These are phyloP conservation scores for Acrocephalus kingi DNA, from an alignment of 2,113 vertebrate species.

Conservation along the genomic window DNA sequence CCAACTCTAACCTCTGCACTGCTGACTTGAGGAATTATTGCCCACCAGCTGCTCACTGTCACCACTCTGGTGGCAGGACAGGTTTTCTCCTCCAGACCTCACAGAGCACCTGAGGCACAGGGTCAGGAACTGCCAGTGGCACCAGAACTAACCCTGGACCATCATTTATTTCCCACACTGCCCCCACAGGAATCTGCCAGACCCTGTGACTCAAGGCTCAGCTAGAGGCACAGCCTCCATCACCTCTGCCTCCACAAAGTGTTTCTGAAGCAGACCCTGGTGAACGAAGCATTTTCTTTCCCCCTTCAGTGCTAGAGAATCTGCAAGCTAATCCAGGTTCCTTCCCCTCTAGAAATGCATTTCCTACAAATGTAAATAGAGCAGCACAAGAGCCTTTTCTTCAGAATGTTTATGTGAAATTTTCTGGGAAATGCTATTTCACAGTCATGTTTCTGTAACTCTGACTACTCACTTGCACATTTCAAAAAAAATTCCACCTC, in stretches of 20 bases:
- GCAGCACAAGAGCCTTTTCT: not conserved
- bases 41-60: not conserved
- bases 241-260: not conserved
- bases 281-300: not conserved
- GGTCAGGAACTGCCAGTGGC: not conserved
- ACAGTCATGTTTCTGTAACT: not conserved
- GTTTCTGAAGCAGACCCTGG: not conserved
- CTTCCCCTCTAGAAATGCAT: not conserved
- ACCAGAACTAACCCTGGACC: not conserved
- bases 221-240: not conserved
- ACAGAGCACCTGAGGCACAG: too few species aligned
- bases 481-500: not conserved
- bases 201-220: not conserved
- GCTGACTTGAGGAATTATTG: not conserved
- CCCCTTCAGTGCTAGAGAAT: not conserved
- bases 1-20: not conserved
- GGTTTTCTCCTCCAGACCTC: not conserved
- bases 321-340: not conserved
- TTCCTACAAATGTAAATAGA: not conserved
- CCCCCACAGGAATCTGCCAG: fast-evolving
- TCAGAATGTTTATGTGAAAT: not conserved
- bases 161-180: not conserved
- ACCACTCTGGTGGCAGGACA: not conserved
- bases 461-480: not conserved
- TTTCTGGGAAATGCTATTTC: not conserved